phyloP scores from a whole-genome alignment of 2,797 vertebrate genomes.

The Artibeus lituratus region DNA sequence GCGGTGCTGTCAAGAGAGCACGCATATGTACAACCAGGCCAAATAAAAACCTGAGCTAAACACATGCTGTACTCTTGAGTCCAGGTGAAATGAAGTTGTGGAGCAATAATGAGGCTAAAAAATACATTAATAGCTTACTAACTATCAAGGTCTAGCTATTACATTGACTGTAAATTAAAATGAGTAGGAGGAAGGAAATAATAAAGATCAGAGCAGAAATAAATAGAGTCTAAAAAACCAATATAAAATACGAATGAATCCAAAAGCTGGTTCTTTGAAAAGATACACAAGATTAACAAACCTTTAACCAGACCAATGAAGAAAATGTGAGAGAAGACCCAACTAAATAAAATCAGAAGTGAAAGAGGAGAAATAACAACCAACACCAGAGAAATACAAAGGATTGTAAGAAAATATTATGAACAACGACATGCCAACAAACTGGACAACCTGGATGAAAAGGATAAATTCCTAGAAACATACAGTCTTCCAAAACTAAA shows the following conservation, averaged over 20 bases:
- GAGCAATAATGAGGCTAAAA: background rate
- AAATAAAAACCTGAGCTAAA: background rate
- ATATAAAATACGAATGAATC: no score
- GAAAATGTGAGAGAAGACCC: background rate
- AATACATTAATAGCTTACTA: background rate
- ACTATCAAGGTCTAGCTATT: background rate
- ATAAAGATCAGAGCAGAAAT: no score
- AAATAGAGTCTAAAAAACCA: no score
- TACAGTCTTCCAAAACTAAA: background rate
- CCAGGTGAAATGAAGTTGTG: background rate
- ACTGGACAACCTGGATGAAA: background rate
- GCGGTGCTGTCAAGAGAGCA: background rate
- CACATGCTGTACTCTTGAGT: background rate
- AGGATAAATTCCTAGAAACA: background rate
- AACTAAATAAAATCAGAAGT: background rate
- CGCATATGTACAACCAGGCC: fast-evolving
- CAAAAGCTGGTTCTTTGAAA: no score
- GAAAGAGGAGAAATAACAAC: background rate
- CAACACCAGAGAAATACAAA: background rate
- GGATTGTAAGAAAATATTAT: background rate
- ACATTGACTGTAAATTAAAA: background rate
- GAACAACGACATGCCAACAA: background rate
- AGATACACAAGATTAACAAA: no score
- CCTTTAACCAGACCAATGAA: no score
- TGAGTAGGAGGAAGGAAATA: no score